Evolutionary conservation across 2,113 vertebrate genomes (phyloP).

Genomic region (Corapipo altera): DNA sequence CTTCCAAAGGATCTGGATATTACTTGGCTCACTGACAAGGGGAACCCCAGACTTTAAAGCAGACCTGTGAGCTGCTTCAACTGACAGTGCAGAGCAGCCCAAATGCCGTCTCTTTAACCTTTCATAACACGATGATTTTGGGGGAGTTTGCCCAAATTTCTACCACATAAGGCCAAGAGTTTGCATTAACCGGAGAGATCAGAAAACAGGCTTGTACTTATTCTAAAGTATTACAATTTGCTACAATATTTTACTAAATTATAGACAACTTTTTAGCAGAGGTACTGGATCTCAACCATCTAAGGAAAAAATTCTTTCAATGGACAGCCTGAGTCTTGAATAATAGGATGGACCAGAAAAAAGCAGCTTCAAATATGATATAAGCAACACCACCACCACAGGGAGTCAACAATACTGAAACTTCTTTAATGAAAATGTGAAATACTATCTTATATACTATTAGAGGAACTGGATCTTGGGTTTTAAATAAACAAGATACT

Average conservation of each 20-base stretch:
- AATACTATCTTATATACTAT: constrained; percentile 27
- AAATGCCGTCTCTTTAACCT: constrained; percentile 67
- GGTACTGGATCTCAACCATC: constrained; percentile 44
- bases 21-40: neutral
- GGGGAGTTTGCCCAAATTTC: constrained; percentile 58
- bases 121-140: constrained; percentile 63
- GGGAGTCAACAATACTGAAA: too few relatives aligned
- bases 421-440: constrained; percentile 58
- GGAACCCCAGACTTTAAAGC: neutral
- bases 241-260: constrained; percentile 59
- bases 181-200: constrained; percentile 72
- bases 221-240: constrained; percentile 63
- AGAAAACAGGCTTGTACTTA: constrained; percentile 70
- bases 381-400: constrained; percentile 33
- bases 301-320: constrained; percentile 41
- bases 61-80: neutral
- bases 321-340: constrained; percentile 69
- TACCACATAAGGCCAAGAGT: constrained; percentile 78
- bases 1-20: neutral
- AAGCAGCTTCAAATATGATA: constrained; percentile 66
- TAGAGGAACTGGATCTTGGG: constrained; percentile 65
- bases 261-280: constrained; percentile 42
- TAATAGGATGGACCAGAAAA: constrained; percentile 63
- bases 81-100: neutral
- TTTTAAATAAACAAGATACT: constrained; percentile 76